Base-by-base conservation (phyloP, 2,888 invertebrate genomes). In the Synanthedon tipuliformis region DNA sequence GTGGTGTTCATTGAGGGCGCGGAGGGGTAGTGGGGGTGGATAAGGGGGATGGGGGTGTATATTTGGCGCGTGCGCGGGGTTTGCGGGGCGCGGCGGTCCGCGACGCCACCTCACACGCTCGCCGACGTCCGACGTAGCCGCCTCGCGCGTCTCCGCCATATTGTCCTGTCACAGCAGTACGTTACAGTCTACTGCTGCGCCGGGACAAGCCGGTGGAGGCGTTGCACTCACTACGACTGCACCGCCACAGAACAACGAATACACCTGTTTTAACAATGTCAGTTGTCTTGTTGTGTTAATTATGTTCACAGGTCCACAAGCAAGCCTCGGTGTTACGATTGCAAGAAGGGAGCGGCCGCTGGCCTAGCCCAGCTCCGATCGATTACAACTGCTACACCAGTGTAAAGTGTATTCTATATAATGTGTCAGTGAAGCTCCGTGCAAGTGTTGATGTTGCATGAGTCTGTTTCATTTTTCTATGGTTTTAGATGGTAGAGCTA, bases 101-200 rank as follows among this genome's bases (percentile, higher is more conserved):
- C 68, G 65, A 75, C 85, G 77, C 75, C 69, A 76, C 79, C 76
- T 86, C 88, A 89, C 88, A 89, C 86, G 86, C 84, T 81, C 78
- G 71, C 79, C 78, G 83, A 77, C 85, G 69, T 75, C 82, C 83
- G 80, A 63, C 70, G 63, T 62, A 63, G 59, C 60, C 66, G 64
- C 70, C 61, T 61, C 69, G 81, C 84, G 81, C 89, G 87, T 81
- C 83, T 89, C 91, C 92, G 90, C 91, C 93, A 95, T 95, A 95
- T 96, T 96, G 95, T 96, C 95, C 95, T 95, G 95, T 95, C 95
- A 95, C 95, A 95, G 95, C 95, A 95, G 95, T 95, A 95, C 92
- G 91, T 89, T n/a, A 57, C 64, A 84, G 75, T 81, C 89, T 95
- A 95, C 95, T 95, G 95, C 94, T 95, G 94, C 92, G 91, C 90